A percentile compares a stretch with the other conserved stretches of the same genome.
Evolutionary conservation across 2,113 vertebrate genomes (phyloP).

Genomic region (Chloroceryle aenea): DNA sequence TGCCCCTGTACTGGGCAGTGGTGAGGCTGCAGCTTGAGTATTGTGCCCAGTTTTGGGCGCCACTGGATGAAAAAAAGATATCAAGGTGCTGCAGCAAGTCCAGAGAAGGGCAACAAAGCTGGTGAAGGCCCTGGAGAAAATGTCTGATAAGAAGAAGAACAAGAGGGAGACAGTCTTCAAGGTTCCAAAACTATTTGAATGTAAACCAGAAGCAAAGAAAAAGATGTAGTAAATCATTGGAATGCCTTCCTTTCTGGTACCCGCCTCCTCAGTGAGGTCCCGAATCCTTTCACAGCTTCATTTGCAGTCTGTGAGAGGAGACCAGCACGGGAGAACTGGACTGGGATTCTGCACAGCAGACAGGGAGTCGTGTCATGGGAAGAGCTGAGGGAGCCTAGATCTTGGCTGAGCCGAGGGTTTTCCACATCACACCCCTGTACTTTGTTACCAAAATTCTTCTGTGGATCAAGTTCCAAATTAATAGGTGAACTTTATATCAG

Average conservation of each 20-base stretch:
- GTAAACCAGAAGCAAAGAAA: neutral
- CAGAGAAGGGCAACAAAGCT: too few species aligned
- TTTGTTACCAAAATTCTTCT: neutral
- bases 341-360: neutral
- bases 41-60: too few species aligned
- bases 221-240: neutral
- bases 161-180: neutral
- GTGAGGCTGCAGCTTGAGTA: too few species aligned
- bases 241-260: neutral
- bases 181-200: neutral
- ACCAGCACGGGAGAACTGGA: neutral
- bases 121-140: too few species aligned
- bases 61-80: too few species aligned
- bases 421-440: neutral
- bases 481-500: neutral
- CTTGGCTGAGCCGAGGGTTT: neutral
- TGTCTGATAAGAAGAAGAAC: neutral
- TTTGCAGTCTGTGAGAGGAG: neutral
- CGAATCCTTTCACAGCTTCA: neutral
- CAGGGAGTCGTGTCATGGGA: neutral
- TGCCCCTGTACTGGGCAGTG: too few species aligned
- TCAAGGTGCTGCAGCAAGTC: too few species aligned
- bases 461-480: neutral
- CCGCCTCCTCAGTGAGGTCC: neutral
- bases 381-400: accelerated